Base-by-base conservation (phyloP, 23 tunicate genomes). In the Ciona savignyi region DNA sequence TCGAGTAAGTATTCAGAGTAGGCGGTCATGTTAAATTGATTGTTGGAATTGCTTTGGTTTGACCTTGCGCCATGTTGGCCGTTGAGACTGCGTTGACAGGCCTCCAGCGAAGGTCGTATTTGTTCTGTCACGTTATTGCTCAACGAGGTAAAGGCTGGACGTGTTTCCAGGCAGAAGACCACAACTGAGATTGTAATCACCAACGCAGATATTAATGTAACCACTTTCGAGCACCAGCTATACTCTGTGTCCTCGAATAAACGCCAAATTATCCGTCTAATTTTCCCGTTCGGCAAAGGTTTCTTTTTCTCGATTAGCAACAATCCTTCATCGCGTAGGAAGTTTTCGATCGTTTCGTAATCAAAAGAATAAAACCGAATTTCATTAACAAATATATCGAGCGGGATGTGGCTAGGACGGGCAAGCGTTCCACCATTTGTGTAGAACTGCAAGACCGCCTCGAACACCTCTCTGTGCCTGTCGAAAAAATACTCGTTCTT, bases 371-470 rank as follows among this genome's bases (percentile, higher is more conserved):
- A 95, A 61, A 85, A 86, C 61, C 73, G 79, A 6, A 95, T 25
- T 63, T 95, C 99, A 66, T 95, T 77, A 22, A 95, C 72, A 67
- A 95, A 95, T 68, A 89, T 95, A 62, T 95, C 99, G 21, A 95
- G 64, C 11, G 99, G 99, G 25, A 95, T 74, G 29, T 95, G 91
- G 51, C 88, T 87, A 0, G 99, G 99, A 19, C 99, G 90, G 0
- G 61, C 32, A 9, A 95, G 60, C 11, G 33, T 62, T 29, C 96
- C 96, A 0, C 89, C 87, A 4, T 77, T 74, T 35, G 23, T 27
- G 64, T 81, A 82, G 62, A 68, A 84, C 24, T 85, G 80, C 33
- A 81, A 32, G 9, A 84, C 68, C 15, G 74, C 96, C 71, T 95
- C 88, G 48, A 95, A 95, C 15, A 94, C 80, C 1, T 83, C 78